Conservation (phyloP, 2,888 invertebrate genomes). For the Glomeris marginata region DNA sequence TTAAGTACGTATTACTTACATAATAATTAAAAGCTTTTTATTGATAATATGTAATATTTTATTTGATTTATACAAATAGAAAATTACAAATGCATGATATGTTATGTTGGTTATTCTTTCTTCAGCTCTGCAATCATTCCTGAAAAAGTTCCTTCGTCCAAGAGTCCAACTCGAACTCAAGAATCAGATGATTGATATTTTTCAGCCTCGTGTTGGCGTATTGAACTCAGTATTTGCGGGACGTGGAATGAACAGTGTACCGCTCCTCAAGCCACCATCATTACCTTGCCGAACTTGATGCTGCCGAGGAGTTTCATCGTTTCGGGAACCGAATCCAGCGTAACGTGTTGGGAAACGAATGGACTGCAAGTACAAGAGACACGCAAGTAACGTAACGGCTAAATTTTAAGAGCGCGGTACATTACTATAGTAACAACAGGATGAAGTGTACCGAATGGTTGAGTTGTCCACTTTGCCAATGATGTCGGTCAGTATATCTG, state of each 20-base stretch:
- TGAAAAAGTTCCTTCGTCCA: too few species aligned
- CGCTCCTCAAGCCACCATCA: conserved; percentile 20
- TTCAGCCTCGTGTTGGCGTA: too few species aligned
- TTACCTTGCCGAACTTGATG: conserved; percentile 27
- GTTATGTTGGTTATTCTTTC: too few species aligned
- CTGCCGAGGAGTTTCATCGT: conserved; percentile 25
- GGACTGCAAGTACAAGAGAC: conserved; percentile 18
- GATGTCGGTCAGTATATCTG: conserved; percentile 29
- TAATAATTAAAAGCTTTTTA: too few species aligned
- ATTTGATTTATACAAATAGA: too few species aligned
- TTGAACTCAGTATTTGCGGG: too few species aligned
- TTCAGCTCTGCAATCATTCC: too few species aligned
- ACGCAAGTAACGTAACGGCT: background rate
- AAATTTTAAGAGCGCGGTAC: background rate
- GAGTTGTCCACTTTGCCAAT: conserved; percentile 31
- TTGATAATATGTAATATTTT: too few species aligned
- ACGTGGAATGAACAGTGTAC: too few species aligned
- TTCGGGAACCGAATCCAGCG: conserved; percentile 26
- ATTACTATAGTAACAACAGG: background rate
- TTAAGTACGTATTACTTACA: too few species aligned
- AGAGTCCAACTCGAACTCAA: conserved; percentile 20
- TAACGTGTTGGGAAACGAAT: conserved; percentile 27
- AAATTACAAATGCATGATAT: too few species aligned
- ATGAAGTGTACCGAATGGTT: conserved; percentile 30
- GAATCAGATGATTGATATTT: too few species aligned